phyloP scores from a whole-genome alignment of 2,797 vertebrate species.

The Silurus aristotelis region DNA sequence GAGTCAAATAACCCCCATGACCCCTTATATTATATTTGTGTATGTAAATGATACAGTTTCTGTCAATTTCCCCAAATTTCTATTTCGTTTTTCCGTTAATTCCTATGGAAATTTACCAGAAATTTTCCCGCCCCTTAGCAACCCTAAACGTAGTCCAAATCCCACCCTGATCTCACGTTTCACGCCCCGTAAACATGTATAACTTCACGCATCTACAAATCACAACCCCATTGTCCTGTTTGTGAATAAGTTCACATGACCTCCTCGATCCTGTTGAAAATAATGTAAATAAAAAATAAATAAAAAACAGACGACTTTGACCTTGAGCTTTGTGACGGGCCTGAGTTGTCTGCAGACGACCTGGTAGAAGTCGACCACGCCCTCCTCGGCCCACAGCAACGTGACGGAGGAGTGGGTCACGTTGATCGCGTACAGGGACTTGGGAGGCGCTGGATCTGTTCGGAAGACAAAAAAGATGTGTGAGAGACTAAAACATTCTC shows the following conservation, averaged over 20 bases:
- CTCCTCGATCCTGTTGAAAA: no score
- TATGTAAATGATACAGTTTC: no score
- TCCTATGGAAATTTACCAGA: no score
- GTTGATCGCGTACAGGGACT: slow-evolving; percentile 88
- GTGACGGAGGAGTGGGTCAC: slow-evolving; percentile 88
- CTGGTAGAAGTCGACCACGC: slow-evolving; percentile 91
- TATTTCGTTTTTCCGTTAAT: no score
- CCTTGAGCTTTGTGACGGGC: slow-evolving; percentile 68
- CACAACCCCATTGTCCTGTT: not conserved
- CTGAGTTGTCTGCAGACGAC: slow-evolving; percentile 79
- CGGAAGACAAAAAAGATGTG: not conserved
- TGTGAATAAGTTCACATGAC: not conserved
- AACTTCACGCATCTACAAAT: not conserved
- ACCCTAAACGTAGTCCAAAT: no score
- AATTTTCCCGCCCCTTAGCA: no score
- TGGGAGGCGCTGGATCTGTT: slow-evolving; percentile 90
- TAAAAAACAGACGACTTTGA: slow-evolving; percentile 38
- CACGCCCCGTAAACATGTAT: not conserved
- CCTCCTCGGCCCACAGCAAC: slow-evolving; percentile 92
- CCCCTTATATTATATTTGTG: no score
- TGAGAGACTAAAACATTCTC: no score
- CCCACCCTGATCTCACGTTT: no score
- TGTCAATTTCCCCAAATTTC: no score
- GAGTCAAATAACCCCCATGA: not conserved
- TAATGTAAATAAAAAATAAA: not conserved